Conservation (phyloP, 2,888 invertebrate genomes). For the Amphiduros pacificus region DNA sequence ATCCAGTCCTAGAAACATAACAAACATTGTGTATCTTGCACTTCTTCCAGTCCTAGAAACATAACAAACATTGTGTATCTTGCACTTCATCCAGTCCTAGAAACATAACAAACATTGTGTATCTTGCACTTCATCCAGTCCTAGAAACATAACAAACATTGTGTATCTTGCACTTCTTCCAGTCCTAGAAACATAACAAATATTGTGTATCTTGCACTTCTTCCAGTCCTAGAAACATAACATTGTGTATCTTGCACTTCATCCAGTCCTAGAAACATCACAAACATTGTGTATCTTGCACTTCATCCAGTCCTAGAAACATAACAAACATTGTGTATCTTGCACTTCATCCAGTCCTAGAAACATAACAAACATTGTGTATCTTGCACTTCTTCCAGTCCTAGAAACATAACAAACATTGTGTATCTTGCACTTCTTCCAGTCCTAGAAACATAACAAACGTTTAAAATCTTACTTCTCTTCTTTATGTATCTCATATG, state of each 20-base stretch:
- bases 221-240: no score
- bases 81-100: background rate
- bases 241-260: no score
- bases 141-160: background rate
- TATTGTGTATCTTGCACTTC: background rate
- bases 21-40: background rate
- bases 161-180: background rate
- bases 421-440: conserved; percentile 81
- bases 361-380: background rate
- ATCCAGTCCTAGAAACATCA: background rate
- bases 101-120: background rate
- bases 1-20: conserved; percentile 1
- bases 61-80: background rate
- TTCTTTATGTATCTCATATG: background rate
- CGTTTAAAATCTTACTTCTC: background rate
- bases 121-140: background rate
- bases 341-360: background rate
- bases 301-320: conserved; percentile 2
- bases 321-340: background rate
- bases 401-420: background rate
- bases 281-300: background rate
- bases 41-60: background rate
- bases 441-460: conserved; percentile 51
- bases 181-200: background rate
- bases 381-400: background rate